phyloP scores from a whole-genome alignment of 2,113 vertebrate genomes.

The Scopus umbretta region DNA sequence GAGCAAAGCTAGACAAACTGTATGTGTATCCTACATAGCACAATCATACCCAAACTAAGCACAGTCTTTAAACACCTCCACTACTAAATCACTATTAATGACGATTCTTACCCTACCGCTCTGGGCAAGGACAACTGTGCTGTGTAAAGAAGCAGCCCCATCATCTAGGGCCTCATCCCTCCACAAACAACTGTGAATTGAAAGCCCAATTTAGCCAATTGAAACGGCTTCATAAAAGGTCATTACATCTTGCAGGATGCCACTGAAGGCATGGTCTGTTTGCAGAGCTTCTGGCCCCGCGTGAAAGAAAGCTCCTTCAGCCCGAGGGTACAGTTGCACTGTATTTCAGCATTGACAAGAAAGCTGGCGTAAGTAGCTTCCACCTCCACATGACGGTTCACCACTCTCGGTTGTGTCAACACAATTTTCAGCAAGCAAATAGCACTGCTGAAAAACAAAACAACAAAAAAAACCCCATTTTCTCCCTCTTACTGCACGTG shows the following conservation, averaged over 20 bases:
- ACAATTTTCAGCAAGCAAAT: conserved; percentile 17
- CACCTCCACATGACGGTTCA: conserved; percentile 4
- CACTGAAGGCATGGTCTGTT: background rate
- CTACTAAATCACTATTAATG: background rate
- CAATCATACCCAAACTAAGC: background rate
- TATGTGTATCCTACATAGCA: fast-evolving
- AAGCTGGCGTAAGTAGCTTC: background rate
- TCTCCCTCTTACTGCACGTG: background rate
- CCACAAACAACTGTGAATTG: background rate
- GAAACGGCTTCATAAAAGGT: background rate
- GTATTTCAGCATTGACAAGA: background rate
- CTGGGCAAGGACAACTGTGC: background rate
- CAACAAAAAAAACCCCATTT: background rate
- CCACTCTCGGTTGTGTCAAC: conserved; percentile 22
- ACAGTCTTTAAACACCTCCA: background rate
- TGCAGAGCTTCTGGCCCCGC: background rate
- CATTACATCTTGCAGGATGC: background rate
- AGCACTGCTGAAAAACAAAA: conserved; percentile 23
- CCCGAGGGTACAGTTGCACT: background rate
- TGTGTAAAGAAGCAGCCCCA: background rate
- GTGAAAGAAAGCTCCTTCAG: background rate
- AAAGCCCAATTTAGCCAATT: background rate
- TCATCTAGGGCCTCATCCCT: background rate
- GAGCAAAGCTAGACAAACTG: background rate
- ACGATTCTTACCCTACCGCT: background rate